Base-by-base conservation (phyloP, 2,888 invertebrate genomes). In the Tryphoninae sp. region DNA sequence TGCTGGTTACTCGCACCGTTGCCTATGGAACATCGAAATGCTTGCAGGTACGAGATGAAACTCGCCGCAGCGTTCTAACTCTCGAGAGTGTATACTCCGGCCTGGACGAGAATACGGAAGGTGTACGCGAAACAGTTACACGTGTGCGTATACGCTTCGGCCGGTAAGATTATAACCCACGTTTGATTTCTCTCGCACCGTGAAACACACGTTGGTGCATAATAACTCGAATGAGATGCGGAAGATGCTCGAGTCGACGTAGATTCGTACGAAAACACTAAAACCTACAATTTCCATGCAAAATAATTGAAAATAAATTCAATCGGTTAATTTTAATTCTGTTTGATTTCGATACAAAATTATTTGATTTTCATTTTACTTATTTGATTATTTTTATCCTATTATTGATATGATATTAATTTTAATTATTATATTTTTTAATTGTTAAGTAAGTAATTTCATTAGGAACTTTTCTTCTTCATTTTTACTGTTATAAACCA, bases 21-120 rank as follows among this genome's bases (percentile, higher is more conserved):
- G 86, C 83, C 85, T 85, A 81, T 80, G 81, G 40, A 75, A 82
- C 84, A 78, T 86, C 83, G 84, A 85, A 86, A 87, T 86, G 83
- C 84, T 78, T 80, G 73, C 84, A 82, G 81, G 81, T 78, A 75
- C 64, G 68, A 53, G 55, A 33, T 26, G 19, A 67, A 69, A 69
- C 33, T 69, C 26, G 11, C 16, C 49, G 53, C 68, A 16, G 4
- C n/a, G 53, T 68, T 68, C 55, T 64, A 42, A 11, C 19, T 45
- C 51, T 3, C 55, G 16, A 55, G 19, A 55, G 55, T 16, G 55
- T 8, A 55, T 9, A 55, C 4, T 33, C 33, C 33, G 33, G 33
- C 33, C 33, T 33, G 33, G 4, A 33, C 33, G 6, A 33, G 33
- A 33, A 6, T 33, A 33, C 33, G 33, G 33, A 33, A 53, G 22